These are phyloP conservation scores for Thalassoma bifasciatum DNA, from an alignment of 2,113 vertebrate genomes.

Conservation along the genomic window DNA sequence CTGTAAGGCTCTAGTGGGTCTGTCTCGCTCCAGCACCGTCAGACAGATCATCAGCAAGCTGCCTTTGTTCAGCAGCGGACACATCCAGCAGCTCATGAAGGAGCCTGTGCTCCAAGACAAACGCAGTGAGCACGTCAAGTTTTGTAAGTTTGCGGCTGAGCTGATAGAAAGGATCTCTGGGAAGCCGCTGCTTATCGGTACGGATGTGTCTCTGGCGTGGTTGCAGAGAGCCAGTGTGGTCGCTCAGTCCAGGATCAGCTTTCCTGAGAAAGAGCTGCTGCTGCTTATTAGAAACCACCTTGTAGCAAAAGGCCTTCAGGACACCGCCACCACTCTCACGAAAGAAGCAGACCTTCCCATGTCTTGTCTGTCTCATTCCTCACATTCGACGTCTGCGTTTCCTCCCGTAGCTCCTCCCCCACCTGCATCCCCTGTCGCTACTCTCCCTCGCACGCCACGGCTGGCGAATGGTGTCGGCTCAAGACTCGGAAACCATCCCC, in stretches of 20 bases:
- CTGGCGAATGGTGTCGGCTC: slow-evolving; percentile 91
- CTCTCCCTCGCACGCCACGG: slow-evolving; percentile 92
- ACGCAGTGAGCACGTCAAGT: slow-evolving; percentile 96
- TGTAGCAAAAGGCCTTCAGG: slow-evolving; percentile 93
- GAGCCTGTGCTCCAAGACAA: slow-evolving; percentile 99
- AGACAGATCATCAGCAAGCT: slow-evolving; percentile 99
- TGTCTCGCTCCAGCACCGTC: slow-evolving; percentile 92
- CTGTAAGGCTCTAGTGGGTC: slow-evolving; percentile 95
- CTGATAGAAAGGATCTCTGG: slow-evolving; percentile 97
- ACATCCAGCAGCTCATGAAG: slow-evolving; percentile 99
- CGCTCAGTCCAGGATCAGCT: slow-evolving; percentile 96
- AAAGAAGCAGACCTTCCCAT: slow-evolving; percentile 97
- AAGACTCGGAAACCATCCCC: slow-evolving; percentile 84
- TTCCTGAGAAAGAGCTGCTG: slow-evolving; percentile 97
- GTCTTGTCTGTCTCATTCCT: slow-evolving; percentile 88
- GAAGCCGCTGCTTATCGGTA: slow-evolving; percentile 93
- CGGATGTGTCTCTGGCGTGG: slow-evolving; percentile 95
- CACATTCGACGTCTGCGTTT: slow-evolving; percentile 83
- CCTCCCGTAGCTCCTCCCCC: slow-evolving; percentile 82
- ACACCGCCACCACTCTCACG: slow-evolving; percentile 90
- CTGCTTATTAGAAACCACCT: slow-evolving; percentile 97
- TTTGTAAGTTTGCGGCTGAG: slow-evolving; percentile 96
- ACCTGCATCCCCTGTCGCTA: slow-evolving; percentile 85
- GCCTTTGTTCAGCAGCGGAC: slow-evolving; percentile 96
- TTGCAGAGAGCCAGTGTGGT: slow-evolving; percentile 96